Evolutionary conservation across 2,888 invertebrate genomes (phyloP), one percentile per base, ranked within the genome.

Genomic region (Tetranychus piercei): DNA sequence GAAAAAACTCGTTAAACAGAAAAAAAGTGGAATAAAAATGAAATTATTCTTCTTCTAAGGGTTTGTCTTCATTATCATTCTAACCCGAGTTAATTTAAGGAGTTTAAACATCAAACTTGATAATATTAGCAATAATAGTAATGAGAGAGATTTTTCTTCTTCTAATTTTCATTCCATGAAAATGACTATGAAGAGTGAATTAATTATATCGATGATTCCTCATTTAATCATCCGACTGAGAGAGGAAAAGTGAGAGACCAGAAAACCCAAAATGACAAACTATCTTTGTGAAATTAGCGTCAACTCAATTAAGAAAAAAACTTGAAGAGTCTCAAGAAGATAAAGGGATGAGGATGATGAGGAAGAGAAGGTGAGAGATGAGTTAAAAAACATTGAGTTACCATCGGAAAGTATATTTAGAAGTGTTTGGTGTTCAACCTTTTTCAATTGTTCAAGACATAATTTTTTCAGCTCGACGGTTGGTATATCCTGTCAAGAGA

Each of bases 41-140:
- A 69, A 23, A 22, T 20, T 23, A 20, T 23, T 23, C 22, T 67
- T 22, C 22, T 67, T 23, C 4, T 6, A n/a, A 22, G 22, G 20
- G 69, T 69, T 69, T 69, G 20, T 20, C 69, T 69, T 69, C 9
- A 69, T 69, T 69, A 69, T 69, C 20, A 55, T 34, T 55, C 55
- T 6, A 55, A 23, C 20, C 20, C 22, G 20, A 69, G 69, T 11
- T 23, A 69, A 20, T 69, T 69, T 69, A 11, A 11, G 69, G 69
- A 69, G 9, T 23, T 23, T 20, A 23, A 23, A 23, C 34, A 23
- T 23, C 69, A 69, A 23, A 22, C 11, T 23, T 69, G 22, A 69
- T 69, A 11, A 11, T 9, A 18, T 11, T 69, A 23, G 22, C 20
- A 23, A 20, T 20, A 67, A 18, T 67, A 22, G 11, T 23, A 69